Evolutionary conservation across 2,888 invertebrate species (phyloP), one percentile per base, ranked within the genome.

Genomic region (Amorpha juglandis): DNA sequence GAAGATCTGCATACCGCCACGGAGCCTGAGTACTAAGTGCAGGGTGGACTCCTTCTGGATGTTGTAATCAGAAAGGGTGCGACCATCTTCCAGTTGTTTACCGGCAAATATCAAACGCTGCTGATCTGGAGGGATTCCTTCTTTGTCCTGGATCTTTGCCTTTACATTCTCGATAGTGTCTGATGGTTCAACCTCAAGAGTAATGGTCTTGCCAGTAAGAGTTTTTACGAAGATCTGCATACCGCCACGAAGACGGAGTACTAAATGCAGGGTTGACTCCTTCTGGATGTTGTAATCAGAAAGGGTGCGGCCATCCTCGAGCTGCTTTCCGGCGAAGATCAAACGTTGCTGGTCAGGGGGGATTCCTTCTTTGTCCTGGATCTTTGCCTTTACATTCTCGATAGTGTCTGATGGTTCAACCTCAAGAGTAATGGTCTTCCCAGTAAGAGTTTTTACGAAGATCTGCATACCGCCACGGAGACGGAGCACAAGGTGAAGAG

Each of bases 381-480:
- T 88, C 48, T 88, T 88, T 0, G 88, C 88, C 11, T 88, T 88
- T 0, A 88, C 88, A 75, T 88, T 88, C 19, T 88, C 88, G 7
- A 88, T 88, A 0, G 87, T 88, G 35, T 88, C 88, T 0, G 88
- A 85, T 0, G 88, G 66, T 8, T 88, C 88, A 0, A 88, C 88
- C 12, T 88, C 88, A 0, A 88, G 67, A 0, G 88, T 88, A 6
- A 88, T 88, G 0, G 88, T 88, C 6, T 88, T 88, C 0, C 88
- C 88, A 4, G 88, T 88, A 0, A 88, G 67, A 0, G 88, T 88
- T 21, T 88, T 88, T 0, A 88, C 88, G 14, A 88, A 88, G 1
- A 88, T 88, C 63, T 88, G 88, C 88, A 88, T 88, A 27, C 88
- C 88, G 64, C 88, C 88, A 33, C 88, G 80, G 0, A 90, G 86